Percentiles rank a stretch among this genome's conserved stretches.
Evolutionary conservation across 2,797 vertebrate species (phyloP).

Genomic region (Cuculus canorus): DNA sequence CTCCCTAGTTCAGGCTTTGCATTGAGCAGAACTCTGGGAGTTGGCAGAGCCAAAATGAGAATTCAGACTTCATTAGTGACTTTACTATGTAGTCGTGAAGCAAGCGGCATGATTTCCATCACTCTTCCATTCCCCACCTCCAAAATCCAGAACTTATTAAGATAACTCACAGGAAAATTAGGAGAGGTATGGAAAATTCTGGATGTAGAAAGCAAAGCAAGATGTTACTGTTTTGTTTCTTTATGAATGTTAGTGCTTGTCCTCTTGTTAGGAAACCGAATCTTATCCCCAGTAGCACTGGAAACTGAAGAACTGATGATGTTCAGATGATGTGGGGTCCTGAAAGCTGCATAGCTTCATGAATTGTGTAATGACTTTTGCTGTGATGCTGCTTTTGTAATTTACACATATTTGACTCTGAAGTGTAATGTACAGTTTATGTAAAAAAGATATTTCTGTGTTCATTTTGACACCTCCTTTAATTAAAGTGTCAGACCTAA

Average conservation of each 20-base stretch:
- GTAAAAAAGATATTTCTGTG: not conserved
- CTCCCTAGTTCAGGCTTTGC: not conserved
- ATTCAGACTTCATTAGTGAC: not conserved
- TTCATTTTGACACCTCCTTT: not conserved
- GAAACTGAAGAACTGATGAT: not conserved
- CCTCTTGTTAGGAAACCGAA: not conserved
- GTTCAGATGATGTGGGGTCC: not conserved
- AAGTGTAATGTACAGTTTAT: not conserved
- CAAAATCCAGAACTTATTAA: not conserved
- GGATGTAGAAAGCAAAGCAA: not conserved
- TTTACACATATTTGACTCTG: not conserved
- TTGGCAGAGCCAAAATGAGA: not conserved
- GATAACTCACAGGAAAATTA: not conserved
- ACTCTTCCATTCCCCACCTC: not conserved
- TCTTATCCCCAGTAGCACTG: not conserved
- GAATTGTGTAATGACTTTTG: not conserved
- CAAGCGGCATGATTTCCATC: rapidly evolving
- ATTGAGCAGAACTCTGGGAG: not conserved
- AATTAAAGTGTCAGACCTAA: not conserved
- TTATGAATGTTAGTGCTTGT: not conserved
- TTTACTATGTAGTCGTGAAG: not conserved
- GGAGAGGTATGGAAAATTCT: not conserved
- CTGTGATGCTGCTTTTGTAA: not conserved
- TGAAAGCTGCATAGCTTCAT: not conserved
- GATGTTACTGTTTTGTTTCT: not conserved